Evolutionary conservation across 2,888 invertebrate genomes (phyloP).

Genomic region (Thelaira solivaga): DNA sequence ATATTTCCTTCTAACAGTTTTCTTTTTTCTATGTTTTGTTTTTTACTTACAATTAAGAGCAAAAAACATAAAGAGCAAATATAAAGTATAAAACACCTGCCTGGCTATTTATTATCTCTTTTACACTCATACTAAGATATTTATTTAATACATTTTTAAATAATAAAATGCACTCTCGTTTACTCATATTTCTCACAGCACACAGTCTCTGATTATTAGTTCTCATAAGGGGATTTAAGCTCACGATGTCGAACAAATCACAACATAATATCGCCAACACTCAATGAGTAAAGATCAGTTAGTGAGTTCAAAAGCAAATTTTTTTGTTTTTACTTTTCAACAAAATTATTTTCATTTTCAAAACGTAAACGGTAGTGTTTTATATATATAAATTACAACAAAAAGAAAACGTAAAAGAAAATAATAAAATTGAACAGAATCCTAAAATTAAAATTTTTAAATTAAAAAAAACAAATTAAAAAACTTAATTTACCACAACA

Average conservation of each 20-base stretch:
- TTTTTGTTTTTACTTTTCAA: too few species aligned
- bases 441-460: slow-evolving; percentile 19
- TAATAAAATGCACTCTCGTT: slow-evolving; percentile 49
- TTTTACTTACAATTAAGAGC: too few species aligned
- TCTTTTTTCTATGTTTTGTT: too few species aligned
- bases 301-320: slow-evolving; percentile 20
- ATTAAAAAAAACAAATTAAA: not conserved
- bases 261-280: slow-evolving; percentile 77
- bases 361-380: slow-evolving; percentile 50
- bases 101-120: slow-evolving; percentile 54
- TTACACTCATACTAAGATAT: slow-evolving; percentile 39
- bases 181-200: slow-evolving; percentile 57
- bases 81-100: slow-evolving; percentile 51
- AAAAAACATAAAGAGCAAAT: not conserved
- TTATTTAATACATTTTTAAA: slow-evolving; percentile 6
- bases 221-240: slow-evolving; percentile 73
- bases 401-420: too few species aligned
- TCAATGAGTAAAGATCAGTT: slow-evolving; percentile 73
- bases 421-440: slow-evolving; percentile 3
- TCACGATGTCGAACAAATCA: slow-evolving; percentile 75
- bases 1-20: slow-evolving; percentile 33
- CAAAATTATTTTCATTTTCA: slow-evolving; percentile 3
- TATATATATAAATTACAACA: too few species aligned
- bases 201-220: slow-evolving; percentile 13
- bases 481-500: not conserved